These are phyloP conservation scores for Hemibagrus guttatus DNA, from an alignment of 2,797 vertebrate species.

Conservation along the genomic window DNA sequence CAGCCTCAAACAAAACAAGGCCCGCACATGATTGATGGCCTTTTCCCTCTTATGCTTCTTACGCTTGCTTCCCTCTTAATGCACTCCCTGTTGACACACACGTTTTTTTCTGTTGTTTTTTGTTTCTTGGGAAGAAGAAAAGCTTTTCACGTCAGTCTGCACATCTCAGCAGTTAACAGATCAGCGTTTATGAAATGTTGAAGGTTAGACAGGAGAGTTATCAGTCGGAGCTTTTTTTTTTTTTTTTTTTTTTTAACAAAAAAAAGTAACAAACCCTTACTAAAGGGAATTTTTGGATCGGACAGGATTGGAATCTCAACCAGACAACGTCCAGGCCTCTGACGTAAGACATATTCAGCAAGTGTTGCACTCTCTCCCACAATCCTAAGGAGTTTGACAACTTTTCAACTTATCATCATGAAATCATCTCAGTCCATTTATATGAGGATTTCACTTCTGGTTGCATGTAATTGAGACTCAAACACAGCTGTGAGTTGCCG, in stretches of 20 bases:
- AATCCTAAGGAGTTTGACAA: background rate
- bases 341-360: constrained; percentile 12
- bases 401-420: background rate
- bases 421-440: background rate
- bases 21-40: constrained; percentile 61
- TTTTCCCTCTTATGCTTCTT: constrained; percentile 44
- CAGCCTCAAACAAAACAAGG: constrained; percentile 50
- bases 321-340: background rate
- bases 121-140: too few species aligned
- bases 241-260: too few species aligned
- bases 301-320: constrained; percentile 9
- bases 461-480: background rate
- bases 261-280: background rate
- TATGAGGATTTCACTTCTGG: background rate
- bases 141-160: background rate
- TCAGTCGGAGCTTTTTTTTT: background rate
- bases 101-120: background rate
- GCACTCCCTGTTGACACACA: constrained; percentile 13
- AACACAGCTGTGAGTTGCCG: background rate
- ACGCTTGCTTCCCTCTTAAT: constrained; percentile 32
- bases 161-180: background rate
- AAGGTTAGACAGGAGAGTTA: background rate
- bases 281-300: background rate
- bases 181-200: background rate
- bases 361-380: background rate